Conservation (phyloP, 2,888 invertebrate genomes). For the Eulithis testata region DNA sequence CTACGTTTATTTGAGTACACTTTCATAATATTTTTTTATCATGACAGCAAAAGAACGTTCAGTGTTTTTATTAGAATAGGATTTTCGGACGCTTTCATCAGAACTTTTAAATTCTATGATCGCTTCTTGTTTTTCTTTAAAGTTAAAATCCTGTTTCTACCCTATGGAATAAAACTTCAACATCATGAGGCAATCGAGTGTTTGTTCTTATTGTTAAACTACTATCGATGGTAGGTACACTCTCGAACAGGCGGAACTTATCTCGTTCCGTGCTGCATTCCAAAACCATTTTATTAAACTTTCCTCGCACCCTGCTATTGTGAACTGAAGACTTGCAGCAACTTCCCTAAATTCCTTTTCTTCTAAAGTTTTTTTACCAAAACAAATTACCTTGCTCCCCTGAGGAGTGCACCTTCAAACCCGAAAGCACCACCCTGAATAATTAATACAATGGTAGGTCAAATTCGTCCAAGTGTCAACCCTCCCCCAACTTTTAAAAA, state of each 20-base stretch:
- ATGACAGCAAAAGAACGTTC: slow-evolving; percentile 14
- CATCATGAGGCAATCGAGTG: slow-evolving; percentile 34
- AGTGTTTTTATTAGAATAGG: not conserved
- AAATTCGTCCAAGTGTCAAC: slow-evolving; percentile 83
- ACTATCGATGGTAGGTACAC: slow-evolving; percentile 69
- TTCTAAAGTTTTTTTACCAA: slow-evolving; percentile 63
- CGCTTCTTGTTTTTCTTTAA: slow-evolving; percentile 23
- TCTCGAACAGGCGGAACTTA: slow-evolving; percentile 63
- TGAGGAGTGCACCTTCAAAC: slow-evolving; percentile 75
- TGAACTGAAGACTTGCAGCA: slow-evolving; percentile 63
- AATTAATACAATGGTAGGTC: slow-evolving; percentile 84
- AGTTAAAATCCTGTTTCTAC: slow-evolving; percentile 31
- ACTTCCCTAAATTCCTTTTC: slow-evolving; percentile 76
- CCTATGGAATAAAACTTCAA: slow-evolving; percentile 27
- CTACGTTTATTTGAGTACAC: slow-evolving; percentile 47
- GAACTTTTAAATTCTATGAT: slow-evolving; percentile 7
- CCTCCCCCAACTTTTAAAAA: slow-evolving; percentile 80
- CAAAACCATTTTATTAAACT: slow-evolving; percentile 80
- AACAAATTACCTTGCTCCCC: slow-evolving; percentile 79
- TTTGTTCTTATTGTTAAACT: slow-evolving; percentile 50
- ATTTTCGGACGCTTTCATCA: not conserved
- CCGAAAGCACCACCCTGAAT: slow-evolving; percentile 80
- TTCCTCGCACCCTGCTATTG: slow-evolving; percentile 64
- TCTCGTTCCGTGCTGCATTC: slow-evolving; percentile 75
- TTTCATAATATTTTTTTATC: slow-evolving; percentile 42